Evolutionary conservation across 2,888 invertebrate genomes (phyloP).

Genomic region (Poecilus cupreus): DNA sequence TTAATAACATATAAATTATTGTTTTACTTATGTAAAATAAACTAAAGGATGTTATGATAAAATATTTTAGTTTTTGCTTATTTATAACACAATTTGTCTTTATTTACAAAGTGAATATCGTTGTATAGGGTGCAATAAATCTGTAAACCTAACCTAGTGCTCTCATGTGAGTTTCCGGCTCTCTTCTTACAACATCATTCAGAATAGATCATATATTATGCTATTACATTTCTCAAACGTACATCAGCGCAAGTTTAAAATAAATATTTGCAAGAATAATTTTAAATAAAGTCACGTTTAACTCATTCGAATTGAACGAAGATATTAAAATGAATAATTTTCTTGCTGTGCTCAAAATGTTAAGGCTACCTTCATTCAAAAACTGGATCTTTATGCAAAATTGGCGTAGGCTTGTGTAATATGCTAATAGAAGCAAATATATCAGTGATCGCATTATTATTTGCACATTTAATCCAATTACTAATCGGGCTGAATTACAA

Average conservation of each 20-base stretch:
- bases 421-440: constrained; percentile 4
- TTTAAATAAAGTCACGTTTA: not conserved
- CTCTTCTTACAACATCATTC: not conserved
- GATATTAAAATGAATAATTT: not conserved
- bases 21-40: too few species aligned
- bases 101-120: too few species aligned
- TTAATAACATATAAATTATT: too few species aligned
- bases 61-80: too few species aligned
- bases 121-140: not conserved
- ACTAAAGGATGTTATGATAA: too few species aligned
- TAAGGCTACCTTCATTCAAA: not conserved
- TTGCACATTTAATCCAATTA: constrained; percentile 9
- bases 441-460: not conserved
- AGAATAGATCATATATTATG: too few species aligned
- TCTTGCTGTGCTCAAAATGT: not conserved
- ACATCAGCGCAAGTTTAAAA: too few species aligned
- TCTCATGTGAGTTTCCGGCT: not conserved
- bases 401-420: too few species aligned
- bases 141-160: not conserved
- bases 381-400: not conserved
- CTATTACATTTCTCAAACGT: not conserved
- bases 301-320: not conserved
- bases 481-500: not conserved
- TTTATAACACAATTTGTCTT: too few species aligned
- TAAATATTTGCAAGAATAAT: not conserved